phyloP scores from a whole-genome alignment of 2,888 invertebrate genomes.

The Mythimna loreyi region DNA sequence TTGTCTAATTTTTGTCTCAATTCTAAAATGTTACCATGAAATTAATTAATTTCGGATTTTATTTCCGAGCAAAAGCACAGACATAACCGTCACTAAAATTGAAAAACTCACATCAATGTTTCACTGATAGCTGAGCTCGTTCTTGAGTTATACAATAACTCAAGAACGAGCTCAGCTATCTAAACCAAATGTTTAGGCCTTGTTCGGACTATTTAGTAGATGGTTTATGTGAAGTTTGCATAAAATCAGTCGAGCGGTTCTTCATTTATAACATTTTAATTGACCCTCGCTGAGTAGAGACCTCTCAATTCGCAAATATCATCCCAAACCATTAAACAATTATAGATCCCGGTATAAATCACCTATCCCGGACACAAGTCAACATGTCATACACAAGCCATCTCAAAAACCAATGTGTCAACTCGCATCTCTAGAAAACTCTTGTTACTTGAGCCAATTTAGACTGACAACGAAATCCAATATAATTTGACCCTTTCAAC shows the following conservation, averaged over 20 bases:
- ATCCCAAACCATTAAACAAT: slow-evolving; percentile 39
- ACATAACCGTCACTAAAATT: neutral
- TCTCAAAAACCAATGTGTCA: slow-evolving; percentile 75
- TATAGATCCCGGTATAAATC: slow-evolving; percentile 47
- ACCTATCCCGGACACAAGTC: slow-evolving; percentile 47
- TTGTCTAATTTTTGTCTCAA: neutral
- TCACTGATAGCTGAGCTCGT: too few relatives aligned
- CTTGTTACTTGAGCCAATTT: slow-evolving; percentile 89
- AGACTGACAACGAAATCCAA: slow-evolving; percentile 77
- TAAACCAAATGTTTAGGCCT: too few relatives aligned
- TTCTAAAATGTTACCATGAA: neutral
- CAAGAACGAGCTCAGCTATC: too few relatives aligned
- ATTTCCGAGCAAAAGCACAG: neutral
- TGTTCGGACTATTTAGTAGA: too few relatives aligned
- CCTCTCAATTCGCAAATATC: slow-evolving; percentile 30
- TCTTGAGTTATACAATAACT: too few relatives aligned
- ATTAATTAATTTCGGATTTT: neutral
- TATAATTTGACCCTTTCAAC: slow-evolving; percentile 73
- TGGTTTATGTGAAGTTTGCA: too few relatives aligned
- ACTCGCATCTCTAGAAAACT: slow-evolving; percentile 80
- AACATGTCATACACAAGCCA: slow-evolving; percentile 58
- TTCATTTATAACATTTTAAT: too few relatives aligned
- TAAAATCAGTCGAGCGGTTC: too few relatives aligned
- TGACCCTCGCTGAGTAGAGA: slow-evolving; percentile 12
- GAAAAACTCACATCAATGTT: neutral